Base-by-base conservation (phyloP, 2,888 invertebrate genomes). In the Osmoderma eremita region DNA sequence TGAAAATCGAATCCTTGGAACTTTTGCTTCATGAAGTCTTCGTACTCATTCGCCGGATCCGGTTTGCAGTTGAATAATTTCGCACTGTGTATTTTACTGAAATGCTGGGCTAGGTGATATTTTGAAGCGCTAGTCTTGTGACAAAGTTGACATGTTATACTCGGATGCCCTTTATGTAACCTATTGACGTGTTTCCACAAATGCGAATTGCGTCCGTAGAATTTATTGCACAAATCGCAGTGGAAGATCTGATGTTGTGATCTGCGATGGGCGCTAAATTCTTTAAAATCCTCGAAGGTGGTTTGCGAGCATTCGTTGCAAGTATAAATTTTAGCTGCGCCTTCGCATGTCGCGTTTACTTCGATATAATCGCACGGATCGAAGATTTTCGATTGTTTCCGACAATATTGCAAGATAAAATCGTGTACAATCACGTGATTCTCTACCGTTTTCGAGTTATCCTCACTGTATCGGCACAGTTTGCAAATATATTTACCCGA, bases 101-200 rank as follows among this genome's bases (percentile, higher is more conserved):
- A 85, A 71, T 87, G 87, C 38, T 86, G 85, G 1, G 84, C 81
- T 2, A 87, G 76, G 72, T 87, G 87, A 70, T 86, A 85, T 69
- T 85, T 85, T 1, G 86, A 86, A 0, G 87, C 87, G 58, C 86
- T 86, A 0, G 87, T 87, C 73, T 87, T 86, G 69, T 84, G 79
- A 72, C 88, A 88, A 48, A 86, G 79, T 42, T 84, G 84, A 72
- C 88, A 88, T 0, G 87, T 87, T 4, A 88, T 84, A 67, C 86
- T 86, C n/a, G 84, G 84, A 75, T 88, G 86, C 12, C 86, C 86
- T 74, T 82, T 82, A 74, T 87, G 87, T 10, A 86, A 82, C 45
- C 87, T 80, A 72, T 87, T 87, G 1, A 87, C 87, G 73, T 88
- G 88, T 73, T 88, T 88, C 87, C 87, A 87, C 10, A 88, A 74